Base-by-base conservation (phyloP, 2,888 invertebrate genomes). In the Gerosis bhagava region DNA sequence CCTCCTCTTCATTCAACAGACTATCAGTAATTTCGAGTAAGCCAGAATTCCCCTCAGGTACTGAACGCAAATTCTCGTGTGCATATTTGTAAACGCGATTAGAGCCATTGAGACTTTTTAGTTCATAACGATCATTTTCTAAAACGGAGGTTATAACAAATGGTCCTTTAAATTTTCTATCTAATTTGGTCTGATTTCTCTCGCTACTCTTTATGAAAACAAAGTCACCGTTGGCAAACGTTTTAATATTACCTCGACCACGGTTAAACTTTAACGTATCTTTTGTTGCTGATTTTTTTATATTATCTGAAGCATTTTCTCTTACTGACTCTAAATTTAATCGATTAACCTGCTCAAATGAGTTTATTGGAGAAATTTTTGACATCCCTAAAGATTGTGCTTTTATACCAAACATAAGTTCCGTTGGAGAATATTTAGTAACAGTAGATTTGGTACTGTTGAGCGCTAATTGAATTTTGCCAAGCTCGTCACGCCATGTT, bases 181-280 rank as follows among this genome's bases (percentile, higher is more conserved):
- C 43, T 13, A 59, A 34, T 39, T 59, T 56, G 0, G 50, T 56
- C 32, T 59, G 56, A 19, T 56, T 51, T 1, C 58, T 47, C 16
- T 60, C 60, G 1, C 28, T 12, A 17, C 31, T 31, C 43, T 57
- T 51, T 8, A 53, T 11, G n/a, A 56, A 54, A 1, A 58, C 58
- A 21, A 26, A 58, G 13, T 56, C 55, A 2, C 57, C 56, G 5
- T 5, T 26, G 5, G 11, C 2, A 26, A 12, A 26, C 3, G 26
- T 11, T 3, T 3, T 12, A 6, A 26, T 7, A 12, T 6, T 12
- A 5, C 12, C 26, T 26, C 7, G 5, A 5, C 11, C 3, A 1
- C 6, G 11, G 13, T 26, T 26, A 26, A 26, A 26, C 5, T 12
- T 11, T 11, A 11, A 2, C 2, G 26, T 6, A 3, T 26, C 26